Base-by-base conservation (phyloP, 2,113 vertebrate species). In the Poicephalus meyeri region DNA sequence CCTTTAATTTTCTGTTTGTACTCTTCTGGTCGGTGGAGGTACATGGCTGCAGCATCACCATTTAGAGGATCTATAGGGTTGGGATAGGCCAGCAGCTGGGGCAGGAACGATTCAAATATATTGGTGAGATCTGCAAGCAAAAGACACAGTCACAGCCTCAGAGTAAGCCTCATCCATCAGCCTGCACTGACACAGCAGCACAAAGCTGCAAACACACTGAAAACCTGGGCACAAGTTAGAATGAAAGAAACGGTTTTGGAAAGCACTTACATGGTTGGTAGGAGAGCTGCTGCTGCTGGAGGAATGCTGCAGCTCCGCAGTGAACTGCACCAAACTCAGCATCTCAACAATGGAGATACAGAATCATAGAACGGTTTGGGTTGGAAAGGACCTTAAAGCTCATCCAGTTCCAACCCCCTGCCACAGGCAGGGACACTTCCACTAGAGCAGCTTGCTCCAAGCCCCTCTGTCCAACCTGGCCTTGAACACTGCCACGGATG, bases 1-100 rank as follows among this genome's bases (percentile, higher is more conserved):
- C 99, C 99, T 99, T 99, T 99, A 97, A 99, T 99, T 98, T 99
- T 99, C 98, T 99, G 99, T 98, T 99, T 99, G 98, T 99, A 99
- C 96, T 99, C 99, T 93, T 99, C 99, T 95, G 99, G 99, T 96
- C 99, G 98, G 98, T 99, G 99, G 83, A 99, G 99, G 97, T 99
- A 99, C 99, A 99, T 99, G 97, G 99, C 99, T 89, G 99, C 99
- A 60, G 99, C 99, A 2, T 99, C 99, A 78, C 99, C 99, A 72
- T 99, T 99, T 94, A 99, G 98, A 88, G 99, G 99, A 86, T 99
- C 99, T 89, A 99, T 99, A 90, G 99, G 99, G 96, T 99, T 99
- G 66, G 99, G 99, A 86, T 99, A 99, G 28, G 99, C 99, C 98
- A 99, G 97, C 97, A 99, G 98, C 98, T 99, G 99, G 70, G 99